Conservation (phyloP, 2,113 vertebrate species). For the Entelurus aequoreus region DNA sequence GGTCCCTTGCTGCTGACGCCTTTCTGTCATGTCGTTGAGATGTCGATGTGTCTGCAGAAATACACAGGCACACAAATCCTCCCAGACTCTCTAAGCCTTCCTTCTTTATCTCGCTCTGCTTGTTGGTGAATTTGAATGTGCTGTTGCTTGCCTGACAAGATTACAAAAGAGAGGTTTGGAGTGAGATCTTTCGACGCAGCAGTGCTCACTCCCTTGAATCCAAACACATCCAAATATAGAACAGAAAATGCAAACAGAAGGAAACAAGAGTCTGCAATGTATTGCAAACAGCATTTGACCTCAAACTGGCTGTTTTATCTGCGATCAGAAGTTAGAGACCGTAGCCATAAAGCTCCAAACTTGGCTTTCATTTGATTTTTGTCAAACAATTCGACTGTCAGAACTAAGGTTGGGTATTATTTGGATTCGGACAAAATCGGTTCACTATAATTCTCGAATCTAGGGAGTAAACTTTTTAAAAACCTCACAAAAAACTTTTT, state of each 20-base stretch:
- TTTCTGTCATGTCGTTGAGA: slow-evolving; percentile 58
- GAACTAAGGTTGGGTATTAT: too few species aligned
- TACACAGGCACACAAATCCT: slow-evolving; percentile 34
- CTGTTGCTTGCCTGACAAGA: slow-evolving; percentile 34
- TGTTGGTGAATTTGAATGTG: slow-evolving; percentile 44
- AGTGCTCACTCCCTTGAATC: slow-evolving; percentile 5
- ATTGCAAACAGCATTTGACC: too few species aligned
- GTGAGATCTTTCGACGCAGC: slow-evolving; percentile 28
- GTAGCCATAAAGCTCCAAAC: too few species aligned
- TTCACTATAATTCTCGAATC: too few species aligned
- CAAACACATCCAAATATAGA: neutral
- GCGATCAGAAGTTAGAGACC: too few species aligned
- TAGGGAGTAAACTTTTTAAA: too few species aligned
- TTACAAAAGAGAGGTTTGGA: slow-evolving; percentile 24
- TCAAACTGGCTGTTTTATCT: too few species aligned
- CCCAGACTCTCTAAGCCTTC: slow-evolving; percentile 14
- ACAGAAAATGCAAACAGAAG: neutral
- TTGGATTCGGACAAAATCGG: too few species aligned
- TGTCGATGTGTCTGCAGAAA: slow-evolving; percentile 26
- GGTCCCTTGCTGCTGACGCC: slow-evolving; percentile 44
- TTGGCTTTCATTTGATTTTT: too few species aligned
- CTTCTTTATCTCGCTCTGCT: slow-evolving; percentile 24
- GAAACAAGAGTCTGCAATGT: too few species aligned
- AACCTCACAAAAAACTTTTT: too few species aligned
- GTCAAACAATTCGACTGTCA: too few species aligned